These are phyloP conservation scores for Carassius gibelio DNA, from an alignment of 2,113 vertebrate genomes.

Conservation along the genomic window DNA sequence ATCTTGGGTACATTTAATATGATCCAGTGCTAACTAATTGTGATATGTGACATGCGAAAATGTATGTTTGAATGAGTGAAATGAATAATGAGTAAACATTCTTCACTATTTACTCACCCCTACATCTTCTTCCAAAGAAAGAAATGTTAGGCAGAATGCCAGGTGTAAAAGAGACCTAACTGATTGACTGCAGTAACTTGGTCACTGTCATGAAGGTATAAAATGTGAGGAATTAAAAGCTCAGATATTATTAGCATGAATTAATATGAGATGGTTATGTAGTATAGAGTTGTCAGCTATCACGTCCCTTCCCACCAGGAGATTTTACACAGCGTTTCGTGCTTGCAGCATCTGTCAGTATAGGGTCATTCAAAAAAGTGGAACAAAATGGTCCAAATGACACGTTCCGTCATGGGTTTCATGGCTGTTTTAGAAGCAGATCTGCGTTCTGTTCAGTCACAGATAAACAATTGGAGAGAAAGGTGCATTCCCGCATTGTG, in stretches of 20 bases:
- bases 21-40: neutral
- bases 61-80: no score
- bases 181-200: conserved; percentile 10
- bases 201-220: neutral
- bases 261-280: neutral
- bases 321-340: conserved; percentile 25
- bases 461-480: conserved; percentile 22
- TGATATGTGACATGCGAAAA: neutral
- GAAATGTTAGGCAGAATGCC: neutral
- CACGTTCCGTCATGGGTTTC: conserved; percentile 39
- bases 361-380: conserved; percentile 30
- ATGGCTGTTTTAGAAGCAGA: conserved; percentile 47
- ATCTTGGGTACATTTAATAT: neutral
- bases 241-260: neutral
- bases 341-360: conserved; percentile 17
- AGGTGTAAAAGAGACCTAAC: neutral
- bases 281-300: neutral
- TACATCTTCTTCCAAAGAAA: neutral
- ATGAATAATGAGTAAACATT: neutral
- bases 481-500: conserved; percentile 28
- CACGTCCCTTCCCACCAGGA: conserved; percentile 17
- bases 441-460: conserved; percentile 40
- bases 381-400: conserved; percentile 48
- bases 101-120: neutral
- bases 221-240: neutral